Base-by-base conservation (phyloP, 1,140 invertebrate genomes). In the Epicauta chinensis region DNA sequence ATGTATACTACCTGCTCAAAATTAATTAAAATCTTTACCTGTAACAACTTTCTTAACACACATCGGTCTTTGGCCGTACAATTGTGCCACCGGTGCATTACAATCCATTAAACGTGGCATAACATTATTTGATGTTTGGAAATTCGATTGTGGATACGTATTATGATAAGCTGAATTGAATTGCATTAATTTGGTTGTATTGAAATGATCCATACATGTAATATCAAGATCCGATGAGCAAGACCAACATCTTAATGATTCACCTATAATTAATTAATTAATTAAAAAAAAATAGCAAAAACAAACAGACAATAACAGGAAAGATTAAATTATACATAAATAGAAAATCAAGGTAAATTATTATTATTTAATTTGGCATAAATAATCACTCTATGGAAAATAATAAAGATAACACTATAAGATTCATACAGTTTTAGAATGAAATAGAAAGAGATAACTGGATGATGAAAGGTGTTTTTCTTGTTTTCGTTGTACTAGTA, bases 151-250 rank as follows among this genome's bases (percentile, higher is more conserved):
- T 23, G 13, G 15, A 16, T 41, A 34, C 2, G 31, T 31, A 12
- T 54, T 44, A 14, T 54, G 42, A 35, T 42, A 48, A 7, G 7
- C 13, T 16, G 23, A 23, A 17, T 37, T 16, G 31, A 42, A 43
- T 23, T 31, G 35, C 2, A 29, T 56, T 75, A 75, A 3, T 60
- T 71, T 51, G 63, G 73, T 77, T 14, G 78, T 79, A 58, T 83
- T 79, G 75, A 86, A 84, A 4, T 83, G 83, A 62, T 89, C 84
- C 3, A 75, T 76, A 67, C 86, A 89, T 52, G 77, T 70, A 0
- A 76, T 73, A 60, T 84, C 85, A 44, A 77, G 64, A 53, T 84
- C 77, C 1, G 83, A 84, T 0, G 81, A 79, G 61, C 86, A 89
- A 0, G 78, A 76, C 84, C 85, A 89, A 63, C 86, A 88, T 61